Evolutionary conservation across 2,888 invertebrate species (phyloP), one percentile per base, ranked within the genome.

Genomic region (Phymatocera aterrima): DNA sequence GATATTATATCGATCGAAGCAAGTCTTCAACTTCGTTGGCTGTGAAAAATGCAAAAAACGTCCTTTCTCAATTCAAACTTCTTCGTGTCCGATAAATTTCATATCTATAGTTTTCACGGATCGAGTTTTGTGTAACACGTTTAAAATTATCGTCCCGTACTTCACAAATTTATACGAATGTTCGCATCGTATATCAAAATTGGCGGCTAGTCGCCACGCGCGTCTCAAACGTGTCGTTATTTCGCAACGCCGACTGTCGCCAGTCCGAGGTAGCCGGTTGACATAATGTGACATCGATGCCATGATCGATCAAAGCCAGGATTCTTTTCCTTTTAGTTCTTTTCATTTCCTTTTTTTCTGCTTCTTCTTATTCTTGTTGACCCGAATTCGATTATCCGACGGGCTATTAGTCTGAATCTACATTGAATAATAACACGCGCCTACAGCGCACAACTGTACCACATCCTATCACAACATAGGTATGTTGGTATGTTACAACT

Each of bases 141-240:
- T 61, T 61, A 15, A 61, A 18, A 61, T 61, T 12, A 34, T 34
- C 37, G 34, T 24, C 24, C 3, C 37, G 18, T 61, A 31, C 6
- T 34, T n/a, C n/a, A n/a, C 46, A 12, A 46, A 34, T 57, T 6
- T 61, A 34, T 61, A 61, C n/a, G 61, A 18, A n/a, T 34, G 31
- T 60, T 60, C 10, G 24, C 8, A 60, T 60, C 60, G 34, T 4
- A 34, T 34, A 68, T n/a, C n/a, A 43, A n/a, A 46, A 34, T 46
- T 24, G 46, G 4, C n/a, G 21, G 65, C 24, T 64, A 64, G 61
- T 64, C 37, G 21, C 37, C 1, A 37, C 21, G 34, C 61, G 68
- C 68, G 68, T 43, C 43, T 46, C 10, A 24, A 28, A 68, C 46
- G 68, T 68, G 68, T 68, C 68, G 28, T 68, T 34, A 24, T 68